Evolutionary conservation across 2,888 invertebrate species (phyloP).

Genomic region (Seira musarum): DNA sequence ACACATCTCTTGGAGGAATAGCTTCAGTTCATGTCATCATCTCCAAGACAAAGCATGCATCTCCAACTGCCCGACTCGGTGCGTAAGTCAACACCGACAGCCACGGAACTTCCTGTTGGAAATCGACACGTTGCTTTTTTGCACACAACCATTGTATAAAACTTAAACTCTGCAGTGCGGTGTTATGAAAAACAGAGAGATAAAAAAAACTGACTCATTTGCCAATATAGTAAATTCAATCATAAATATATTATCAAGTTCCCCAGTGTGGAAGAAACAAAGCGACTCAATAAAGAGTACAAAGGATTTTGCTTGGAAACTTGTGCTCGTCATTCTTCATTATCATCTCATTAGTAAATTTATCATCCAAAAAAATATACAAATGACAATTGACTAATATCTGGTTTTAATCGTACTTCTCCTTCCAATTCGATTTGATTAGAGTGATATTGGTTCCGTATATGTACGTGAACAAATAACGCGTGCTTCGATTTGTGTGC

Average conservation of each 20-base stretch:
- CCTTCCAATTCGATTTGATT: too few species aligned
- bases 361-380: too few species aligned
- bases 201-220: slow-evolving; percentile 4
- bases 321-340: too few species aligned
- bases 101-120: not conserved
- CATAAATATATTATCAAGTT: not conserved
- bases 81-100: slow-evolving; percentile 27
- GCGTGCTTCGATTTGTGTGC: too few species aligned
- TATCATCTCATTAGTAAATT: too few species aligned
- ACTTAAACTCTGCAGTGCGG: slow-evolving; percentile 39
- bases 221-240: slow-evolving; percentile 1
- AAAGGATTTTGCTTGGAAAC: too few species aligned
- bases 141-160: slow-evolving; percentile 28
- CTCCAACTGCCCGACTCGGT: slow-evolving; percentile 8
- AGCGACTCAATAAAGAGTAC: too few species aligned
- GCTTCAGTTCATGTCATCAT: slow-evolving; percentile 1
- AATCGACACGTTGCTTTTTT: slow-evolving; percentile 22
- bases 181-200: slow-evolving; percentile 17
- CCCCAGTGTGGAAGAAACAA: too few species aligned
- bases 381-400: too few species aligned
- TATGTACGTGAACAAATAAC: too few species aligned
- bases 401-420: too few species aligned
- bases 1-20: not conserved
- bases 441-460: too few species aligned
- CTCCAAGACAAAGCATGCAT: slow-evolving; percentile 26